These are phyloP conservation scores for Amazona vittata DNA, from an alignment of 2,113 vertebrate species.

Conservation along the genomic window DNA sequence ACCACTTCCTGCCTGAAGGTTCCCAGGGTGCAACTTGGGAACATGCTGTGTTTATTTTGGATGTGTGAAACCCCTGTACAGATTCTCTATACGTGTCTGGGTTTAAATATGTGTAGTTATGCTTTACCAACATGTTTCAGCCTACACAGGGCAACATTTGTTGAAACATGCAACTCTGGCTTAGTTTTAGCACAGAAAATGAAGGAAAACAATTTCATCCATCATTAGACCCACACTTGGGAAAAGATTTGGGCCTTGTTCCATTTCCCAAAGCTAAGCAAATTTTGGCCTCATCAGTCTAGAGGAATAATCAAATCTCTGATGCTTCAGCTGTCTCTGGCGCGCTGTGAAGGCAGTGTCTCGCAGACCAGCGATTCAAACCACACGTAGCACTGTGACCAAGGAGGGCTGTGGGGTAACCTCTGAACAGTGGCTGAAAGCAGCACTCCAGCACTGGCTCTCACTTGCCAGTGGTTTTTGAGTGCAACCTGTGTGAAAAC, in stretches of 20 bases:
- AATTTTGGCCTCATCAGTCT: background rate
- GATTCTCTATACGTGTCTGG: background rate
- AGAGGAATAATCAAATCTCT: background rate
- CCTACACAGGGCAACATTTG: conserved; percentile 47
- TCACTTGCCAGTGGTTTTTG: background rate
- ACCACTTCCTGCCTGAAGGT: conserved; percentile 25
- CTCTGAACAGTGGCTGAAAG: background rate
- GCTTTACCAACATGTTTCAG: conserved; percentile 44
- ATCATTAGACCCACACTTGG: conserved; percentile 14
- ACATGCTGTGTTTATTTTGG: conserved; percentile 47
- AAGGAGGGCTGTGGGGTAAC: background rate
- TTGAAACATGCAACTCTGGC: conserved; percentile 44
- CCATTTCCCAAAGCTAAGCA: conserved; percentile 19
- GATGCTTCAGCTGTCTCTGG: background rate
- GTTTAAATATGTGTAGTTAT: conserved; percentile 27
- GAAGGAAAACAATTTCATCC: conserved; percentile 49
- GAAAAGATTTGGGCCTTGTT: conserved; percentile 22
- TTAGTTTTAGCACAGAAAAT: conserved; percentile 26
- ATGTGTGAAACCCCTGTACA: conserved; percentile 23
- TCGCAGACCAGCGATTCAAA: background rate
- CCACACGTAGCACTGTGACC: background rate
- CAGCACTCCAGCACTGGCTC: background rate
- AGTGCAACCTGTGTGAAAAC: background rate
- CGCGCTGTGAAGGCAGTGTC: background rate
- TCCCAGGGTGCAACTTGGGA: conserved; percentile 50